These are phyloP conservation scores for Drosophila sechellia DNA, from an alignment of 1,140 invertebrate genomes.

Conservation along the genomic window DNA sequence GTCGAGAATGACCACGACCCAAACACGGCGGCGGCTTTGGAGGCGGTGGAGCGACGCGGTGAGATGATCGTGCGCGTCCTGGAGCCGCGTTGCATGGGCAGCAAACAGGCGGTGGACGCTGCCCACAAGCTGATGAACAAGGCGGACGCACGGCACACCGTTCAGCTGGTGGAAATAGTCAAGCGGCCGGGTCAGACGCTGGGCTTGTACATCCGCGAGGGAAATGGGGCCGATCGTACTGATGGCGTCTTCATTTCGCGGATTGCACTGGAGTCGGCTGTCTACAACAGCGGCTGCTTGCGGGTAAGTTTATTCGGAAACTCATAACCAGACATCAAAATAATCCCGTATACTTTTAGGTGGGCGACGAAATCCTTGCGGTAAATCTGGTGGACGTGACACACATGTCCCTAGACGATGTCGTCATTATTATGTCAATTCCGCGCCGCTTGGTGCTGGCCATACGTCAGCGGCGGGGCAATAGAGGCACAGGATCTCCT, in stretches of 20 bases:
- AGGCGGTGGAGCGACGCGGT: conserved; percentile 94
- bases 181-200: conserved; percentile 99
- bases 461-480: conserved; percentile 90
- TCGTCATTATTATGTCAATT: conserved; percentile 99
- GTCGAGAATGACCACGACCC: conserved; percentile 97
- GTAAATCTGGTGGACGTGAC: conserved; percentile 99
- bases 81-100: conserved; percentile 92
- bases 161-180: conserved; percentile 98
- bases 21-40: conserved; percentile 94
- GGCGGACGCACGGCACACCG: conserved; percentile 83
- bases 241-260: conserved; percentile 99
- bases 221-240: conserved; percentile 95
- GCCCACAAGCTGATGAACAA: conserved; percentile 92
- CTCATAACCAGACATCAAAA: not conserved
- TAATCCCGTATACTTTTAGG: conserved; percentile 84
- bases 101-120: conserved; percentile 90
- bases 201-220: conserved; percentile 98
- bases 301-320: conserved; percentile 86
- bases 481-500: conserved; percentile 88
- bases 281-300: conserved; percentile 97
- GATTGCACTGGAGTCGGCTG: conserved; percentile 98
- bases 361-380: conserved; percentile 99
- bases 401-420: conserved; percentile 98
- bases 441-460: conserved; percentile 96
- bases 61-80: conserved; percentile 97